A percentile compares a stretch with the other conserved stretches of the same genome.
Conservation (phyloP, 2,888 invertebrate species). For the Alloscopus bannaensis region DNA sequence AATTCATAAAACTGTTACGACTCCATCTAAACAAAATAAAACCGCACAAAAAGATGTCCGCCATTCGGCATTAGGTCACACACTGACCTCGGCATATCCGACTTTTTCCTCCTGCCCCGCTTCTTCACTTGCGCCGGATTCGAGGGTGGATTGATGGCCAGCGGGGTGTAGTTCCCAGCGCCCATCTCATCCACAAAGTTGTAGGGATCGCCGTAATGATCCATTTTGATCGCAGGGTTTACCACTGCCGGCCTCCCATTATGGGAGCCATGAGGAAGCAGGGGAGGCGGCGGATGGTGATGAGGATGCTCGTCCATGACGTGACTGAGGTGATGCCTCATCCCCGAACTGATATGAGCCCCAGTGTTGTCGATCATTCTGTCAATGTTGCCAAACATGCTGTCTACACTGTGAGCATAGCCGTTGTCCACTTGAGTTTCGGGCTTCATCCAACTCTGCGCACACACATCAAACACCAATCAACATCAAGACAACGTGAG, state of each 20-base stretch:
- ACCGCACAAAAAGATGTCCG: background rate
- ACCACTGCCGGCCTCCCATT: slow-evolving; percentile 54
- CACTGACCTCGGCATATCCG: slow-evolving; percentile 64
- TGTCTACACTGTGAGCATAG: slow-evolving; percentile 84
- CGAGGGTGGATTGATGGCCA: slow-evolving; percentile 42
- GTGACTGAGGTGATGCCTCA: slow-evolving; percentile 61
- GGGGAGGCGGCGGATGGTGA: no score
- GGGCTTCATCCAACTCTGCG: slow-evolving; percentile 78
- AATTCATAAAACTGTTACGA: background rate
- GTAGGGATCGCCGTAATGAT: slow-evolving; percentile 81
- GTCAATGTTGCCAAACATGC: slow-evolving; percentile 73
- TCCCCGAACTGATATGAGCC: slow-evolving; percentile 64
- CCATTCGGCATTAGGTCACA: background rate
- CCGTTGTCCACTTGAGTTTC: slow-evolving; percentile 91
- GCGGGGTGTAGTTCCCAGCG: slow-evolving; percentile 50
- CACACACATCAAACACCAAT: slow-evolving; percentile 50
- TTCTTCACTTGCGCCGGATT: slow-evolving; percentile 82
- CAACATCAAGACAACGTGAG: slow-evolving; percentile 47
- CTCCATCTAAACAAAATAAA: background rate
- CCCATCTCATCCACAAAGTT: slow-evolving; percentile 81
- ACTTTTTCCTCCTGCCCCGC: slow-evolving; percentile 90
- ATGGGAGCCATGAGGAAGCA: no score
- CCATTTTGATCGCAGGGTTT: slow-evolving; percentile 68
- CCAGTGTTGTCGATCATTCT: slow-evolving; percentile 69
- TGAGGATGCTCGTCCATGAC: slow-evolving; percentile 60